Base-by-base conservation (phyloP, 2,888 invertebrate species). In the Drosophila quinaria region DNA sequence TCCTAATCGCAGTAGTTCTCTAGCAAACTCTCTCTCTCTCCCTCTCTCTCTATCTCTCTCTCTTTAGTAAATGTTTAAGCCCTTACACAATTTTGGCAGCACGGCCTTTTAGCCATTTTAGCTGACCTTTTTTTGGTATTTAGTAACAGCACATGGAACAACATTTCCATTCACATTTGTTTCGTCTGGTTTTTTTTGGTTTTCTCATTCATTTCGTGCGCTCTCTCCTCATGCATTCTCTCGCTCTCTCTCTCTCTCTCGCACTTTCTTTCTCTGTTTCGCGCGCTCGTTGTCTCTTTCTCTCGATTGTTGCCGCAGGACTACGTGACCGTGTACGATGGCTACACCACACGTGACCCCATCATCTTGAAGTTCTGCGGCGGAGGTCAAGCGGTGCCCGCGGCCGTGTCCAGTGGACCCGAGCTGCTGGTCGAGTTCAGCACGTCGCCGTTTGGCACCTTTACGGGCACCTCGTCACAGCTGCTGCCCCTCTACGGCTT, bases 291-390 rank as follows among this genome's bases (percentile, higher is more conserved):
- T 37, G 17, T 73, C 15, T 50, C 8, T 49, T 19, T 50, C 19
- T 29, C 33, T 42, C 42, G 25, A 46, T 31, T 59, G 49, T 42
- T 29, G 17, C 33, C 86, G 66, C 90, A 96, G 93, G 97, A 97
- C 93, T 97, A 97, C 93, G 97, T 97, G 80, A 97, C 97, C 35
- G 95, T 97, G 58, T 97, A 97, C 93, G 97, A 97, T 90, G 97
- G 97, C 41, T 97, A 97, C 91, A 97, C 97, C 80, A 97, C 97
- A 42, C 94, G 97, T 87, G 97, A 97, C 93, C 97, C 97, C 19
- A 95, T 97, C 76, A 95, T 98, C 88, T 93, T 97, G 81, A 97
- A 97, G 93, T 98, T 98, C 93, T 98, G 98, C 90, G 97, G 97
- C 9, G 97, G 97, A 49, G 97, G 97, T 39, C 96, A 97, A 89